Evolutionary conservation across 2,888 invertebrate genomes (phyloP), one percentile per base, ranked within the genome.

Genomic region (Sarcophaga subvicina): DNA sequence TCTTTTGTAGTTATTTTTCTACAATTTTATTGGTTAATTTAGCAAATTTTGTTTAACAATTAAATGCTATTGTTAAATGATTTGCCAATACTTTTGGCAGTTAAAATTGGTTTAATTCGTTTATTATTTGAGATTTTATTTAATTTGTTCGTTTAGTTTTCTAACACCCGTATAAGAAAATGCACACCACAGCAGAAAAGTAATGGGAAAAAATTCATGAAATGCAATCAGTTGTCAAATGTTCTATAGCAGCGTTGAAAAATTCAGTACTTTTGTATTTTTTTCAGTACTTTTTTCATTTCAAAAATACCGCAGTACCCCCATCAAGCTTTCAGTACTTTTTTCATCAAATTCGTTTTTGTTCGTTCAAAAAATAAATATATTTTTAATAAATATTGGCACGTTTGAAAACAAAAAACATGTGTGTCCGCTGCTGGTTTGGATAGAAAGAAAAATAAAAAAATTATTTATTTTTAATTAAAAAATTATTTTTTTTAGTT

Each of bases 141-240:
- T 27, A 63, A 63, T 70, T 63, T 78, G 17, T 69, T 78, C 1
- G 17, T 37, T 67, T 75, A 75, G 17, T 62, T 83, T 81, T 59
- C 73, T 60, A 72, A 78, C 75, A 67, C 64, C 81, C 79, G 66
- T 86, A 63, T 45, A 62, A 71, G 64, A 83, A 81, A 87, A 87
- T 86, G 83, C 83, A 86, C 83, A 83, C 83, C 37, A 80, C 80
- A 80, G 54, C 17, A 10, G n/a, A 70, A 71, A 80, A 72, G 80
- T 59, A 22, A 72, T 64, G 70, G 64, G 22, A 66, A 80, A 77
- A 81, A 78, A 71, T 73, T 14, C 60, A 73, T 67, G 47, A 72
- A 85, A 79, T 86, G 79, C 82, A 82, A n/a, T 59, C n/a, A 67
- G 67, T 76, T 86, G 85, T 85, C 85, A 85, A 81, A 22, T 85